Evolutionary conservation across 2,888 invertebrate genomes (phyloP).

Genomic region (Pseudococcus longispinus): DNA sequence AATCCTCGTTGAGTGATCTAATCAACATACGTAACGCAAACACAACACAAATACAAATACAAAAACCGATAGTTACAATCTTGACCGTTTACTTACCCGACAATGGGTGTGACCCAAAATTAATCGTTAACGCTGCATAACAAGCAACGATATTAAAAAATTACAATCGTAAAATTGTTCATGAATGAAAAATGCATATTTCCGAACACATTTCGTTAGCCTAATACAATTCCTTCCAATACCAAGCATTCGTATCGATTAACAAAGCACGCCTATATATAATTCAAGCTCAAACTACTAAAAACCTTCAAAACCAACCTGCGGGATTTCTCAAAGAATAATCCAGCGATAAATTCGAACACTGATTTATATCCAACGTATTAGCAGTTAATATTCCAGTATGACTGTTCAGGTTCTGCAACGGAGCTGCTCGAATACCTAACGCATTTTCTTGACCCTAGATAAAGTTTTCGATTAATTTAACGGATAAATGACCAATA

Average conservation of each 20-base stretch:
- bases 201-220: conserved; percentile 3
- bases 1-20: not conserved
- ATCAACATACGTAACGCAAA: not conserved
- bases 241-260: not conserved
- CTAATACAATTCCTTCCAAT: not conserved
- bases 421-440: conserved; percentile 44
- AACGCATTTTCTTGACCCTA: conserved; percentile 52
- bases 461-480: not conserved
- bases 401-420: conserved; percentile 47
- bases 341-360: conserved; percentile 54
- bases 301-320: conserved; percentile 17
- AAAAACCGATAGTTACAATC: not conserved
- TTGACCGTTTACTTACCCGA: conserved; percentile 35
- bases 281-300: not conserved
- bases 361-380: conserved; percentile 48
- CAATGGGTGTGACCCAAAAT: conserved; percentile 51
- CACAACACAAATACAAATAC: not conserved
- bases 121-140: conserved; percentile 48
- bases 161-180: conserved; percentile 2
- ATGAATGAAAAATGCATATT: not conserved
- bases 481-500: not conserved
- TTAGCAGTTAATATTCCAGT: conserved; percentile 39
- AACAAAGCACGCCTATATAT: not conserved
- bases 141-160: conserved; percentile 30
- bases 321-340: conserved; percentile 49